Base-by-base conservation (phyloP, 1,140 invertebrate genomes). In the Meloidogyne chitwoodi region DNA sequence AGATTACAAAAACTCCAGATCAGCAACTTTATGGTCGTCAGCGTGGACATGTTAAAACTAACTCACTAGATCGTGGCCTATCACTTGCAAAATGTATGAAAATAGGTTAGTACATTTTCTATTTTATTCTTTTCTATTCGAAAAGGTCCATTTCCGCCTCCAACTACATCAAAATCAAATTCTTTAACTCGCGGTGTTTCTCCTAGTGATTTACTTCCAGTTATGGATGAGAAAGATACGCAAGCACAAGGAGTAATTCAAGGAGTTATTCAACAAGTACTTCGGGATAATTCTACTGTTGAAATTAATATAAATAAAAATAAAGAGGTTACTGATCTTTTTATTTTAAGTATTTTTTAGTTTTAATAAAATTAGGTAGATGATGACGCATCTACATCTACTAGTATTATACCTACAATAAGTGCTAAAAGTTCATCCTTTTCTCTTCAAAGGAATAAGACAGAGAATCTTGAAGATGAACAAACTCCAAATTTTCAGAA, bases 11-110 rank as follows among this genome's bases (percentile, higher is more conserved):
- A 63, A 63, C 22, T 72, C 31, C 38, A 34, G 44, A 61, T 24
- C 34, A 64, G 3, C 34, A 79, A 26, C 22, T 48, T 24, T 56
- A 73, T 22, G 71, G 71, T 0, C 71, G 71, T 16, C 48, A 74
- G 68, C 72, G 83, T 22, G 83, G 83, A 14, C 83, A 84, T 76
- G 81, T 80, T 14, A 84, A 84, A 67, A 86, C 84, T 44, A 84
- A 84, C 44, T 84, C 83, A 24, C 31, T 84, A 19, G 83, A 84
- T 76, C 56, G 83, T 22, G 83, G 83, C 24, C 66, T 84, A 27
- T 76, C 74, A 5, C 64, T 83, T 16, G 82, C 82, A 22, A 83
- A 83, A 64, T 66, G 81, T 61, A 84, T 84, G 80, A 84, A 83
- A 70, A 75, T 67, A 14, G 73, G 76, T 64, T 27, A 11, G 56